Percentiles rank a stretch among this genome's conserved stretches.
These are phyloP conservation scores for Parauchenoglanis punctatus DNA, from an alignment of 2,797 vertebrate species.

Conservation along the genomic window DNA sequence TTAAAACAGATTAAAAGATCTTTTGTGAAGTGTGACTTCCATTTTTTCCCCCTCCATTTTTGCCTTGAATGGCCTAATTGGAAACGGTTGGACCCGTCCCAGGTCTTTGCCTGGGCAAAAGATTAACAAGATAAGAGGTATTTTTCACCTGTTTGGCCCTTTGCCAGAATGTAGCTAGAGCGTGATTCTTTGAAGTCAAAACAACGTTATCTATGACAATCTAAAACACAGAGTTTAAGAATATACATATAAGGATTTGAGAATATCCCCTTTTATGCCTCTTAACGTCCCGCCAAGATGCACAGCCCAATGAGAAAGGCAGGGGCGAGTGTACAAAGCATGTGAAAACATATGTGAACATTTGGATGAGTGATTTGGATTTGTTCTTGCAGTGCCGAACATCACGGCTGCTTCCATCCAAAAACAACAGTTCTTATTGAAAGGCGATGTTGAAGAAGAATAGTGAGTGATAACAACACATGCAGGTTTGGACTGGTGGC, in stretches of 20 bases:
- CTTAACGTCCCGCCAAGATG: constrained; percentile 40
- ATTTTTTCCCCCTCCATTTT: background rate
- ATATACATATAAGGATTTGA: background rate
- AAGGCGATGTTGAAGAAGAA: constrained; percentile 16
- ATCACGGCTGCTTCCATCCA: constrained; percentile 30
- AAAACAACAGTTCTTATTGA: constrained; percentile 52
- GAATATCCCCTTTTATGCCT: constrained; percentile 42
- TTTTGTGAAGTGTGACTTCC: constrained; percentile 29
- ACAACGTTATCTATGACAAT: constrained; percentile 49
- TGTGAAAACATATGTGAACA: constrained; percentile 49
- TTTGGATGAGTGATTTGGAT: constrained; percentile 50
- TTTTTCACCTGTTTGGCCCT: constrained; percentile 41
- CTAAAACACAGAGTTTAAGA: constrained; percentile 22
- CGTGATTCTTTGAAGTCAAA: constrained; percentile 42
- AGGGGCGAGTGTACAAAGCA: constrained; percentile 21
- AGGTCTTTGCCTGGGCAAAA: constrained; percentile 21
- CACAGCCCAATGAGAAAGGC: constrained; percentile 27
- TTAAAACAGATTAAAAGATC: constrained; percentile 25
- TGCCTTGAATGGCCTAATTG: constrained; percentile 18
- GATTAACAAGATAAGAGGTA: constrained; percentile 56
- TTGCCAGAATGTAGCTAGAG: constrained; percentile 36
- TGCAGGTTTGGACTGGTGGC: constrained; percentile 1
- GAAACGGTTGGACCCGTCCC: constrained; percentile 36
- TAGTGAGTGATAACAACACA: constrained; percentile 3
- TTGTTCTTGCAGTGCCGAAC: constrained; percentile 47